Evolutionary conservation across 1,140 invertebrate genomes (phyloP).

Genomic region (Ceratitis capitata): DNA sequence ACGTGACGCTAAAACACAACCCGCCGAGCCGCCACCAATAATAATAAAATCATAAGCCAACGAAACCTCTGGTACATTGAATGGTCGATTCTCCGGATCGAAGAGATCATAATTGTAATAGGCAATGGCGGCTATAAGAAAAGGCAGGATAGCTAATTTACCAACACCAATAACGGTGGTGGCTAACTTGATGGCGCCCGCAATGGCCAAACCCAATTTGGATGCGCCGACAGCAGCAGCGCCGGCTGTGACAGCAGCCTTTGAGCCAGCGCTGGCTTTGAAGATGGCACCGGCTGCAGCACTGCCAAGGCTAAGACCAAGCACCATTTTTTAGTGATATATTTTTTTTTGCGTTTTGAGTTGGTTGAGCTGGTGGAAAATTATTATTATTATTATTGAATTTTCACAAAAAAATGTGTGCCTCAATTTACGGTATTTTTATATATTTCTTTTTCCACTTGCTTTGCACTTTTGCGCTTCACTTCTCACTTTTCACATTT

Average conservation of each 20-base stretch:
- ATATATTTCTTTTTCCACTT: neutral
- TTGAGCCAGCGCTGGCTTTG: conserved; percentile 59
- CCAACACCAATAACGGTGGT: conserved; percentile 74
- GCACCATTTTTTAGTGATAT: conserved; percentile 54
- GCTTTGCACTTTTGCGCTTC: neutral
- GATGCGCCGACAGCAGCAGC: conserved; percentile 57
- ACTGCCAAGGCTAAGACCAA: conserved; percentile 55
- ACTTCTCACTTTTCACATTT: neutral
- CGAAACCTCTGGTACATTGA: conserved; percentile 72
- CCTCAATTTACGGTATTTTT: neutral
- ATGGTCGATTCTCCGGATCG: conserved; percentile 84
- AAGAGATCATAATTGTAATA: conserved; percentile 88
- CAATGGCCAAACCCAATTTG: conserved; percentile 66
- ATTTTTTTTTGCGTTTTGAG: neutral
- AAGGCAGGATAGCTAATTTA: conserved; percentile 79
- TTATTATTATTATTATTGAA: neutral
- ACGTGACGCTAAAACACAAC: conserved; percentile 85
- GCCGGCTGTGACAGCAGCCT: conserved; percentile 57
- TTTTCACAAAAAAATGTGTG: too few species aligned
- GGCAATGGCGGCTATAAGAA: conserved; percentile 79
- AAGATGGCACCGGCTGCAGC: conserved; percentile 59
- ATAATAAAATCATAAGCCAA: conserved; percentile 83
- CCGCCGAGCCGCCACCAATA: conserved; percentile 86
- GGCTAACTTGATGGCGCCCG: conserved; percentile 74
- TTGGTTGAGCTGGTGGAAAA: neutral